Percentiles rank a stretch among this genome's conserved stretches.
These are phyloP conservation scores for Macrostomum cliftonense DNA, from an alignment of 2,888 invertebrate genomes.

Conservation along the genomic window DNA sequence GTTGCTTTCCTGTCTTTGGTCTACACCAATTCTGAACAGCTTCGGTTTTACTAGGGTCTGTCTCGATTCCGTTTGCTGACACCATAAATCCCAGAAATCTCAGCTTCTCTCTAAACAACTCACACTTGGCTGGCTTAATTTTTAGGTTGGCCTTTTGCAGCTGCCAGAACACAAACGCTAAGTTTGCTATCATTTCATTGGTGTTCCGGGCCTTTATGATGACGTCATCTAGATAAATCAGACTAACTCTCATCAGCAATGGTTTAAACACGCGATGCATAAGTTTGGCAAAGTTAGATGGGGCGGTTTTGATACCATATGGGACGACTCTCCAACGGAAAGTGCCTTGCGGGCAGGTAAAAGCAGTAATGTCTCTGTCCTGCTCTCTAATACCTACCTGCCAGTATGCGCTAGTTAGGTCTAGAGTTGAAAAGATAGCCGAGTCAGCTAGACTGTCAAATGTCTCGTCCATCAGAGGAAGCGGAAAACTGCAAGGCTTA, in stretches of 20 bases:
- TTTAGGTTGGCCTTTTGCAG: no score
- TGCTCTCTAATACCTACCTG: background rate
- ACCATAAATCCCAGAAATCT: no score
- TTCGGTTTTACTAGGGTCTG: no score
- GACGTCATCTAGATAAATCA: background rate
- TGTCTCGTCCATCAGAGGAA: background rate
- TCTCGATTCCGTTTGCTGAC: no score
- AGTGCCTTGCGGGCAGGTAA: background rate
- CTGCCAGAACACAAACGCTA: no score
- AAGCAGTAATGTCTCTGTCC: constrained; percentile 3
- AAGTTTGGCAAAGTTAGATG: background rate
- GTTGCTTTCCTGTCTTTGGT: no score
- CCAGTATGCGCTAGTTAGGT: constrained; percentile 1
- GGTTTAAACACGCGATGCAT: background rate
- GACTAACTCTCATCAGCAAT: background rate
- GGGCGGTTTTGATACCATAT: constrained; percentile 4
- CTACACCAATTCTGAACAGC: no score
- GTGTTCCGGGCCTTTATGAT: no score
- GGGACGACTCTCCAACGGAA: constrained; percentile 1
- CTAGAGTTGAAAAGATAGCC: background rate
- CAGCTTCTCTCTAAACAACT: no score
- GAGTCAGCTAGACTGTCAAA: constrained; percentile 1
- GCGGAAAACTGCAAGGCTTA: constrained; percentile 1
- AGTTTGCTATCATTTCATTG: no score
- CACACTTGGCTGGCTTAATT: no score